Evolutionary conservation across 2,797 vertebrate genomes (phyloP).

Genomic region (Hoplostethus mediterraneus): DNA sequence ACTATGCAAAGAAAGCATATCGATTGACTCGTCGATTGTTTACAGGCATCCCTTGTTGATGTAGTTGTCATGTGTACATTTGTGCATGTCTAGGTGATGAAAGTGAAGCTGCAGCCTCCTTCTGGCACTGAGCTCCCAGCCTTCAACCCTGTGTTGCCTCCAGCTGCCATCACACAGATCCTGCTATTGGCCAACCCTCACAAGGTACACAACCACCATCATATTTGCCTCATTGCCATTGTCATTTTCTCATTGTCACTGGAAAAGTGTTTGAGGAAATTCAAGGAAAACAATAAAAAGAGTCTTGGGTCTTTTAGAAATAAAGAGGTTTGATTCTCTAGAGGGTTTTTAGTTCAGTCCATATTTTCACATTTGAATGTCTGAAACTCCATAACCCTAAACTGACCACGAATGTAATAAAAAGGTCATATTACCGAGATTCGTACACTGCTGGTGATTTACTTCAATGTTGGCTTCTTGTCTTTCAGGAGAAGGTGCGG

Average conservation of each 20-base stretch:
- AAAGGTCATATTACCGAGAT: no score
- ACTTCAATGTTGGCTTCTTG: neutral
- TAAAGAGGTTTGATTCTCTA: neutral
- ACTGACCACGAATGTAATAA: no score
- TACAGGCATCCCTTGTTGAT: neutral
- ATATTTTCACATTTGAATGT: neutral
- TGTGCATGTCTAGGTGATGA: constrained; percentile 89
- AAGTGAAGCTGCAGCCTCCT: constrained; percentile 95
- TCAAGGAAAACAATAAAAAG: no score
- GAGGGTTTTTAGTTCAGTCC: neutral
- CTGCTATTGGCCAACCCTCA: constrained; percentile 95
- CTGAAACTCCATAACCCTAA: neutral
- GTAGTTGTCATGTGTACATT: neutral
- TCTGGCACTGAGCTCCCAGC: constrained; percentile 93
- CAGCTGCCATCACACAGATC: constrained; percentile 95
- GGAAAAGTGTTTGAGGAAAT: no score
- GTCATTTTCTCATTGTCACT: no score
- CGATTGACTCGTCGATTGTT: no score
- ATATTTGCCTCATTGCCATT: neutral
- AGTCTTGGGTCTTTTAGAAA: neutral
- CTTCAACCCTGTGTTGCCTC: constrained; percentile 95
- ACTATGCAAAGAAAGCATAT: no score
- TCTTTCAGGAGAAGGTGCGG: constrained; percentile 93
- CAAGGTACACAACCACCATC: constrained; percentile 84
- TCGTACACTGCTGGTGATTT: neutral